Evolutionary conservation across 2,797 vertebrate genomes (phyloP).

Genomic region (Dendrocincla tyrannina): DNA sequence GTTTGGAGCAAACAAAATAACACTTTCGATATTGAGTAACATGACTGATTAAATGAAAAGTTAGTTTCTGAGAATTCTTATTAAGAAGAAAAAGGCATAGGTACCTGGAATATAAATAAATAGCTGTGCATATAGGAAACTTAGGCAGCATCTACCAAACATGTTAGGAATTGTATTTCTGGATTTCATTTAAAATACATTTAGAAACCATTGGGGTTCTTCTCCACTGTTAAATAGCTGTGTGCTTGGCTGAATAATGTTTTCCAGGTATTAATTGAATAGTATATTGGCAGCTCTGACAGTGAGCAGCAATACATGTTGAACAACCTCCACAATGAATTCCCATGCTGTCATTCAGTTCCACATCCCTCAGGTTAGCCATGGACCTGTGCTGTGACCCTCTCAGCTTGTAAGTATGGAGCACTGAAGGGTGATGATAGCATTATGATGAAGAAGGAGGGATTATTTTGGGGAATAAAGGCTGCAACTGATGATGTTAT

Average conservation of each 20-base stretch:
- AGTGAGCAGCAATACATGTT: not conserved
- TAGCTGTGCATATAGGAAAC: not conserved
- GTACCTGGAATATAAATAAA: not conserved
- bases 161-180: not conserved
- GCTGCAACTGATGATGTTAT: not conserved
- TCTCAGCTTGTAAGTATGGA: not conserved
- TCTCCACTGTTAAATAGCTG: not conserved
- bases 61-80: not conserved
- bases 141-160: not conserved
- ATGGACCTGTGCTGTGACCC: not conserved
- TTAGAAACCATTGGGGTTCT: not conserved
- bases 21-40: not conserved
- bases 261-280: not conserved
- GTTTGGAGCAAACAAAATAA: not conserved
- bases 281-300: not conserved
- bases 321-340: not conserved
- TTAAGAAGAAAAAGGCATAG: not conserved
- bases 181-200: not conserved
- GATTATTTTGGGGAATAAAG: not conserved
- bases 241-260: not conserved
- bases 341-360: not conserved
- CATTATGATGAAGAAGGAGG: not conserved
- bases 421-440: not conserved
- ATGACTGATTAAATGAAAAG: not conserved
- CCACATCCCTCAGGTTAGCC: not conserved